Evolutionary conservation across 2,113 vertebrate species (phyloP).

Genomic region (Epinephelus lanceolatus): DNA sequence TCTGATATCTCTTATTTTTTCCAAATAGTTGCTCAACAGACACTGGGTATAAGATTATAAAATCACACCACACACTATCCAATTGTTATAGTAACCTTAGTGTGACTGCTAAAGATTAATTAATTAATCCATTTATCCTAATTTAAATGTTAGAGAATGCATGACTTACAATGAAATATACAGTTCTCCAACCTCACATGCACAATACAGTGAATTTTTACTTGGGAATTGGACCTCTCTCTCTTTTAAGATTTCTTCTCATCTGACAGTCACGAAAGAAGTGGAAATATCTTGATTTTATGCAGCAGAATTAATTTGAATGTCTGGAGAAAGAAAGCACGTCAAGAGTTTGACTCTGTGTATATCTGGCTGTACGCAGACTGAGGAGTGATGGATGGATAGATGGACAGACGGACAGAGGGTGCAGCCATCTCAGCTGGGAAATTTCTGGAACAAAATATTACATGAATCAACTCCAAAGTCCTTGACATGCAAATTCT

Average conservation of each 20-base stretch:
- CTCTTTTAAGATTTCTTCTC: background rate
- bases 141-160: too few relatives aligned
- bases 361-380: background rate
- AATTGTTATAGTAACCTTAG: too few relatives aligned
- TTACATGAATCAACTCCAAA: slow-evolving; percentile 20
- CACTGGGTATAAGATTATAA: background rate
- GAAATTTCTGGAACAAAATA: slow-evolving; percentile 17
- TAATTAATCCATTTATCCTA: too few relatives aligned
- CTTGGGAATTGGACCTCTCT: background rate
- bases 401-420: background rate
- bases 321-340: background rate
- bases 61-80: background rate
- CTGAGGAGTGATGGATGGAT: slow-evolving; percentile 15
- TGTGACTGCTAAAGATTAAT: too few relatives aligned
- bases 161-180: too few relatives aligned
- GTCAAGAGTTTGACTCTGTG: slow-evolving; percentile 2
- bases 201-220: background rate
- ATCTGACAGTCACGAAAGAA: background rate
- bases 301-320: background rate
- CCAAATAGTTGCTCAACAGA: background rate
- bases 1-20: background rate
- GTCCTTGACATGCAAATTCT: background rate
- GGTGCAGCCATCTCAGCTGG: slow-evolving; percentile 2
- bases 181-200: too few relatives aligned
- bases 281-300: background rate